Conservation (phyloP, 2,888 invertebrate species). For the Caenorhabditis sp. region DNA sequence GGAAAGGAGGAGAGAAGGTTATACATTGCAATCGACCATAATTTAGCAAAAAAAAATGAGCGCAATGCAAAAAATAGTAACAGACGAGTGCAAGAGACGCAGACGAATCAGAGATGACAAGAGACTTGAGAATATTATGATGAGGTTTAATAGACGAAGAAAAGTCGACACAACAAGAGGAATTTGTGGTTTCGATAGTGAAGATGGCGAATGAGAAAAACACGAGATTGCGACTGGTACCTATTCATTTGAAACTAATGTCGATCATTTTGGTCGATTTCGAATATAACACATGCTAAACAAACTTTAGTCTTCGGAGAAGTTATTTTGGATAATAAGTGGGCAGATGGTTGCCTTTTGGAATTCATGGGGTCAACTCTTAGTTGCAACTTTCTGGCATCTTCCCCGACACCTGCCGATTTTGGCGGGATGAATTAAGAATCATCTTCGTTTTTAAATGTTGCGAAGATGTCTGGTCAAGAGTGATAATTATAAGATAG, state of each 20-base stretch:
- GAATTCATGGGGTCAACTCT: no score
- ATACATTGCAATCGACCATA: slow-evolving; percentile 47
- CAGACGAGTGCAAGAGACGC: slow-evolving; percentile 7
- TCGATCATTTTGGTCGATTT: background rate
- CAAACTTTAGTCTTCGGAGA: no score
- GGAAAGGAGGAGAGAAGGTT: slow-evolving; percentile 32
- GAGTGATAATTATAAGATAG: background rate
- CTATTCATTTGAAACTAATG: background rate
- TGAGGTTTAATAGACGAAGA: background rate
- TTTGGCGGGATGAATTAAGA: no score
- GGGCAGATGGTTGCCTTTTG: no score
- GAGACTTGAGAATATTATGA: background rate
- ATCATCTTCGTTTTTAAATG: background rate
- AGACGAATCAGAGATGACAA: slow-evolving; percentile 5
- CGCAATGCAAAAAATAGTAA: slow-evolving; percentile 24
- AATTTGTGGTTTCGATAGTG: slow-evolving; percentile 17
- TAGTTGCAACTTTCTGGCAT: no score
- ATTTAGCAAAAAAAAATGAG: slow-evolving; percentile 31
- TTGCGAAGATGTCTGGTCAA: no score
- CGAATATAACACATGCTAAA: background rate
- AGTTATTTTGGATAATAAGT: no score
- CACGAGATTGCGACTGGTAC: background rate
- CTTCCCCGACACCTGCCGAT: no score
- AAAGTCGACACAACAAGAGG: background rate
- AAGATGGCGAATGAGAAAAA: slow-evolving; percentile 19